Evolutionary conservation across 2,113 vertebrate genomes (phyloP).

Genomic region (Peromyscus leucopus): DNA sequence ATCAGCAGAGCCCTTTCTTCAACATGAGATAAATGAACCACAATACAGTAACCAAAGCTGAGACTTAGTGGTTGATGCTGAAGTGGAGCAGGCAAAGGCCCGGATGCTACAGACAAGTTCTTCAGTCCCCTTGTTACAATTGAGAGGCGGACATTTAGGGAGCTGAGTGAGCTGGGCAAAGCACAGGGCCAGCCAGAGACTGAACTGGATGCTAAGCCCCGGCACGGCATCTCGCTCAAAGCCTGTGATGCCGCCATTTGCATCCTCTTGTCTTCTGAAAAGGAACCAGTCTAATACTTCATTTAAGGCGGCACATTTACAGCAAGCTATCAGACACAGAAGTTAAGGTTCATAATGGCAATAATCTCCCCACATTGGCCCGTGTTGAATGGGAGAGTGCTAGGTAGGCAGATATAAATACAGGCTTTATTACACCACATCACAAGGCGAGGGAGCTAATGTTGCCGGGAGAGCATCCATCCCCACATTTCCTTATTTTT

Average conservation of each 20-base stretch:
- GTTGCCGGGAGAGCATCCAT: constrained; percentile 76
- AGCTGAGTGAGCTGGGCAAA: neutral
- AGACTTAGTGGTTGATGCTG: neutral
- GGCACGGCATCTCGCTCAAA: neutral
- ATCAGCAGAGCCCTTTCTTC: neutral
- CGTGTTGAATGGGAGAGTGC: constrained; percentile 49
- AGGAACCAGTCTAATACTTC: constrained; percentile 54
- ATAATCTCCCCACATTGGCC: constrained; percentile 63
- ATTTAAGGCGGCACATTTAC: constrained; percentile 69
- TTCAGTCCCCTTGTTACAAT: neutral
- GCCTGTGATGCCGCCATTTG: neutral
- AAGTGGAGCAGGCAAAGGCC: accelerated
- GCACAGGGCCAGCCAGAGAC: neutral
- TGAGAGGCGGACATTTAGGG: neutral
- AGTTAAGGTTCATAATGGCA: constrained; percentile 76
- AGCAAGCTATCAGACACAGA: constrained; percentile 73
- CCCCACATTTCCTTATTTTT: constrained; percentile 82
- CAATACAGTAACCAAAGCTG: neutral
- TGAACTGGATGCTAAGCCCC: neutral
- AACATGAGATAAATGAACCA: neutral
- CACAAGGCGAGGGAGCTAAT: constrained; percentile 74
- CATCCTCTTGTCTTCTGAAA: neutral
- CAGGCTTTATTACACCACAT: constrained; percentile 79
- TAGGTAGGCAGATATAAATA: constrained; percentile 82
- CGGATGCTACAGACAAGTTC: neutral